phyloP scores from a whole-genome alignment of 1,140 invertebrate genomes.

The Drosophila virilis region DNA sequence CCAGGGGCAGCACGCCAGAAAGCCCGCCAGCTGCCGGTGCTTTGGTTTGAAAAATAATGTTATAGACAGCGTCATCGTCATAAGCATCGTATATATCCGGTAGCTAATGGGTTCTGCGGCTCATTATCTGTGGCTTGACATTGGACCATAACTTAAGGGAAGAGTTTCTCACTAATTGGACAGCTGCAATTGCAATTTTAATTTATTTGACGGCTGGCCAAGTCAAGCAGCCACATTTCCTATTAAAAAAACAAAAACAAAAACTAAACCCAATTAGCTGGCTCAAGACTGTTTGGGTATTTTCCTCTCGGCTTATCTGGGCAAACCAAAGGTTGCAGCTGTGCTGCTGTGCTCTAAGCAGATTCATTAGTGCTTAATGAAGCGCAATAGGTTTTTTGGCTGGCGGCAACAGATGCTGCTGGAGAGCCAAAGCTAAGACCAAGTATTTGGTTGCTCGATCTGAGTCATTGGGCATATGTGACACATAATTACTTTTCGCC shows the following conservation, averaged over 20 bases:
- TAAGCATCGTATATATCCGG: conserved; percentile 26
- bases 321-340: background rate
- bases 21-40: conserved; percentile 19
- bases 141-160: conserved; percentile 16
- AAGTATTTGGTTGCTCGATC: too few species aligned
- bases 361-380: conserved; percentile 8
- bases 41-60: conserved; percentile 19
- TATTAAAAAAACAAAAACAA: background rate
- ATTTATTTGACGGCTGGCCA: background rate
- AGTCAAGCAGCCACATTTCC: conserved; percentile 3
- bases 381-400: background rate
- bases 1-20: conserved; percentile 20
- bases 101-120: conserved; percentile 26
- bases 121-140: conserved; percentile 32
- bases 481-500: conserved; percentile 42
- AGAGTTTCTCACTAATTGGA: conserved; percentile 23
- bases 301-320: background rate
- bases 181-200: conserved; percentile 15
- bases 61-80: background rate
- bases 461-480: conserved; percentile 18
- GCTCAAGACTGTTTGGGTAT: background rate
- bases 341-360: background rate
- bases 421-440: background rate
- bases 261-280: background rate
- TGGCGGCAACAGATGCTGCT: conserved; percentile 1